Evolutionary conservation across 2,888 invertebrate species (phyloP).

Genomic region (Sminthurinus aureus): DNA sequence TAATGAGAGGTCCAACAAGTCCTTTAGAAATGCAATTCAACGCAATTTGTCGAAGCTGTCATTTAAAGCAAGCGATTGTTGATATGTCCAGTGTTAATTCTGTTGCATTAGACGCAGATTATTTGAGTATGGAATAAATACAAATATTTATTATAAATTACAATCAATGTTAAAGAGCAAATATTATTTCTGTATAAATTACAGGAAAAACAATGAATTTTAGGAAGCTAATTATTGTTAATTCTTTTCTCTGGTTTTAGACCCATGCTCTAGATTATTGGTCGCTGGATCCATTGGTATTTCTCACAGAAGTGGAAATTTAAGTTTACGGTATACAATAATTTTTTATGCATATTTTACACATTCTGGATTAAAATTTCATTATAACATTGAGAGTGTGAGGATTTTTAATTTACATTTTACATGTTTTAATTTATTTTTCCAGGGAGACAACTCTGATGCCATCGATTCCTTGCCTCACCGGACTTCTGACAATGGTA

Average conservation of each 20-base stretch:
- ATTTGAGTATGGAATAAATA: too few species aligned
- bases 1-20: background rate
- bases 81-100: slow-evolving; percentile 85
- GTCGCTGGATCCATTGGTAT: slow-evolving; percentile 72
- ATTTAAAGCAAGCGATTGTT: slow-evolving; percentile 70
- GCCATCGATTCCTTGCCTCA: slow-evolving; percentile 87
- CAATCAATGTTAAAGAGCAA: too few species aligned
- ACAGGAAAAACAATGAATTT: too few species aligned
- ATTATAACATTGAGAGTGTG: too few species aligned
- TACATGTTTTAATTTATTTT: background rate
- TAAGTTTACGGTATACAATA: too few species aligned
- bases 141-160: too few species aligned
- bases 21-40: slow-evolving; percentile 82
- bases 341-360: too few species aligned
- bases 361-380: too few species aligned
- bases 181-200: too few species aligned
- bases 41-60: slow-evolving; percentile 68
- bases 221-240: too few species aligned
- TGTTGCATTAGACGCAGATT: slow-evolving; percentile 81
- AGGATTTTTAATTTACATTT: background rate
- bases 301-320: too few species aligned
- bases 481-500: slow-evolving; percentile 77
- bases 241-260: too few species aligned
- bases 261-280: slow-evolving; percentile 70
- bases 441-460: slow-evolving; percentile 86